Evolutionary conservation across 2,797 vertebrate genomes (phyloP), one percentile per base, ranked within the genome.

Genomic region (Molossus molossus): DNA sequence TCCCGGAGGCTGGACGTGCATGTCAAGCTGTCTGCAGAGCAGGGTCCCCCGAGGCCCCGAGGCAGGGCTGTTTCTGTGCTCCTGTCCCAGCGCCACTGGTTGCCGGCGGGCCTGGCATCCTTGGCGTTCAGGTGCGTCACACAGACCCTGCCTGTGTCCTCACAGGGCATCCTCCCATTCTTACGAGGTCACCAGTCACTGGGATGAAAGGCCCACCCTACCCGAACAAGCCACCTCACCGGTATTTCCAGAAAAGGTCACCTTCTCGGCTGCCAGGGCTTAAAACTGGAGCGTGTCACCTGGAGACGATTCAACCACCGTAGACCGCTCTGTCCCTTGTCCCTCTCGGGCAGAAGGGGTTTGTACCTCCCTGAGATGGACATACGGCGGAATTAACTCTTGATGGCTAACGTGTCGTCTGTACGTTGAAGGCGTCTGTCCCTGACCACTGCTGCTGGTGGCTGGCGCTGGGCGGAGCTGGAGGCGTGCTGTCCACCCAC

Each of bases 151-250:
- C 2, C 29, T 70, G 27, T 5, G 4, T 76, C 76, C 37, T 50
- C 21, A 29, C 0, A 0, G 17, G 23, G 21, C 1, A 0, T 20
- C 50, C 6, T 40, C 40, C 62, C 64, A 27, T 67, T 48, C 1
- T 69, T 10, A 69, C 13, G 17, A 79, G 18, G 25, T 25, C 1
- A 6, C 5, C 13, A 53, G 33, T 33, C 23, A 1, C 29, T 50
- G 48, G 69, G 11, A 21, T 21, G 29, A 55, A 64, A 91, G 57
- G 18, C 29, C 76, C 27, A 33, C 29, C 57, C 20, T 50, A 10
- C 29, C 48, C 48, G 37, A 23, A 17, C 3, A 15, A 45, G 37
- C 2, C 8, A 45, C 60, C 53, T 60, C 7, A 10, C 53, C 12
- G 67, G 2, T 23, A 14, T 90, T 93, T 90, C 69, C 4, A 23